Evolutionary conservation across 2,113 vertebrate species (phyloP).

Genomic region (Pangasianodon hypophthalmus): DNA sequence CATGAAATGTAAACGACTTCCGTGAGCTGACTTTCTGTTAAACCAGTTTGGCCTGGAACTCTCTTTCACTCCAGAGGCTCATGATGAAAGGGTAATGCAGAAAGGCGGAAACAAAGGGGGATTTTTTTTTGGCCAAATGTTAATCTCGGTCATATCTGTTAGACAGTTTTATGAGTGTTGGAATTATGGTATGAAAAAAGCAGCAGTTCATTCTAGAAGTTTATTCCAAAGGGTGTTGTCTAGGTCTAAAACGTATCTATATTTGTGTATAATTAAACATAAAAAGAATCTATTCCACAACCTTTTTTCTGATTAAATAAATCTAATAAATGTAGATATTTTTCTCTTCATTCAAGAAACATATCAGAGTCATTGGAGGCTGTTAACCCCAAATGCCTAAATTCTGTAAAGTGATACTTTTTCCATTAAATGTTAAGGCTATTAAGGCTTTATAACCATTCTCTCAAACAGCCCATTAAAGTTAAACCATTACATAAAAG

Average conservation of each 20-base stretch:
- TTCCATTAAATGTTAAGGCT: not conserved
- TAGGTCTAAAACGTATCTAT: not conserved
- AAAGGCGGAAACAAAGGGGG: slow-evolving; percentile 10
- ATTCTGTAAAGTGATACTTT: not conserved
- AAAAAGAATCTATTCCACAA: not conserved
- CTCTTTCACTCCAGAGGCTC: slow-evolving; percentile 30
- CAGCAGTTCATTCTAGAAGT: not conserved
- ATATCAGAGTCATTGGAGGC: not conserved
- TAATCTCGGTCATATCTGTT: slow-evolving; percentile 11
- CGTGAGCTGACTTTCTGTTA: slow-evolving; percentile 66
- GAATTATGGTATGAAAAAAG: not conserved
- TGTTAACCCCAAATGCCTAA: not conserved
- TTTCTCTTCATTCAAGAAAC: not conserved
- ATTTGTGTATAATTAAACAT: not conserved
- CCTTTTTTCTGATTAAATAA: no score
- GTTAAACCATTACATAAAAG: not conserved
- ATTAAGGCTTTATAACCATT: not conserved
- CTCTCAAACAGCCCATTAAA: not conserved
- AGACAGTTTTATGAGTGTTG: not conserved
- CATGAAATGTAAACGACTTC: slow-evolving; percentile 24
- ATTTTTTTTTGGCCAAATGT: not conserved
- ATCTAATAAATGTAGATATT: not conserved
- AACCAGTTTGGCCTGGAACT: slow-evolving; percentile 69
- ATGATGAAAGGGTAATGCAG: slow-evolving; percentile 26
- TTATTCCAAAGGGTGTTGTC: not conserved